phyloP scores from a whole-genome alignment of 2,113 vertebrate genomes.

The Pteruthius melanotis region DNA sequence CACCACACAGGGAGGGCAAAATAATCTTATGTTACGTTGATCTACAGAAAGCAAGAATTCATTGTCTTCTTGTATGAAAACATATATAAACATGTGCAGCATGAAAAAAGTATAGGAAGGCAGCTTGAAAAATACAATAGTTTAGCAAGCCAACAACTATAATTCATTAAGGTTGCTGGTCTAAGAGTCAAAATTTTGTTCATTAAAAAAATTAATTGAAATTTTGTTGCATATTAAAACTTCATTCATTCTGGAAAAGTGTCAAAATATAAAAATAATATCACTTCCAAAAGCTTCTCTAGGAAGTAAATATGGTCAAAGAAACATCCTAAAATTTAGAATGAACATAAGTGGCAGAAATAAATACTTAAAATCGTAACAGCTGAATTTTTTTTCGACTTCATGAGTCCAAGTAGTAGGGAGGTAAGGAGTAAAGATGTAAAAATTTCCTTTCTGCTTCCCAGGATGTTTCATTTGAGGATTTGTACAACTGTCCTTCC shows the following conservation, averaged over 20 bases:
- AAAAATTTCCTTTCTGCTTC: not conserved
- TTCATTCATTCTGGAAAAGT: not conserved
- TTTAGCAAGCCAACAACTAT: not conserved
- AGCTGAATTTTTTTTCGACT: not conserved
- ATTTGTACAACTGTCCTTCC: not conserved
- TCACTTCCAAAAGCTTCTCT: not conserved
- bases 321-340: not conserved
- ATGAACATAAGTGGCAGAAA: not conserved
- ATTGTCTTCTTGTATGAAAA: not conserved
- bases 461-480: not conserved
- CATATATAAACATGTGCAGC: accelerated
- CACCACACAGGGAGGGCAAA: not conserved
- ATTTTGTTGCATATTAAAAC: not conserved
- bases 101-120: not conserved
- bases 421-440: not conserved
- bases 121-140: not conserved
- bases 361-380: not conserved
- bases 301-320: not conserved
- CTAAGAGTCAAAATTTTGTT: not conserved
- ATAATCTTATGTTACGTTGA: not conserved
- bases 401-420: not conserved
- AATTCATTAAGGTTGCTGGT: not conserved
- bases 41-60: not conserved
- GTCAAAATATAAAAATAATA: not conserved
- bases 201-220: not conserved